Percentiles rank a stretch among this genome's conserved stretches.
These are phyloP conservation scores for Anabas testudineus DNA, from an alignment of 2,797 vertebrate species.

Conservation along the genomic window DNA sequence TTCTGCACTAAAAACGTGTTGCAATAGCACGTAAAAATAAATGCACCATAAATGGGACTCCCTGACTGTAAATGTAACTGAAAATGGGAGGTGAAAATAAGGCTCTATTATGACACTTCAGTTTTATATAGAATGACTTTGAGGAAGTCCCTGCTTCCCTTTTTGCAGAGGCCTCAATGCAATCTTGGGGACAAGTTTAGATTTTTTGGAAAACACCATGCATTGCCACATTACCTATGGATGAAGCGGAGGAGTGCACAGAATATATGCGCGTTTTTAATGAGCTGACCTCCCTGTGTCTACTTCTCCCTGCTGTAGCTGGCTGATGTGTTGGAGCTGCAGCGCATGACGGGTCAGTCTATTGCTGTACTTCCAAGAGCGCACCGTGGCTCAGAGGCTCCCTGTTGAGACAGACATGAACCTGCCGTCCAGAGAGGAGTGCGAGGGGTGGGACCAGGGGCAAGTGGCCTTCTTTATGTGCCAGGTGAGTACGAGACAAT, in stretches of 20 bases:
- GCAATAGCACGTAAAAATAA: neutral
- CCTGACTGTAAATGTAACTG: constrained; percentile 26
- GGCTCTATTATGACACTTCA: constrained; percentile 22
- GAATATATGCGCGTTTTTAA: constrained; percentile 35
- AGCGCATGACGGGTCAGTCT: constrained; percentile 52
- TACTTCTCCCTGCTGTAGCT: constrained; percentile 38
- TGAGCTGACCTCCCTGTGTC: constrained; percentile 57
- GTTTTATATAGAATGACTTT: constrained; percentile 32
- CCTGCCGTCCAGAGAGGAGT: constrained; percentile 87
- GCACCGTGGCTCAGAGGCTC: constrained; percentile 25
- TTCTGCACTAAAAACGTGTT: too few relatives aligned
- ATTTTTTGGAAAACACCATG: constrained; percentile 2
- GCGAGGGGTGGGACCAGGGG: constrained; percentile 84
- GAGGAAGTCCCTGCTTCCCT: constrained; percentile 73
- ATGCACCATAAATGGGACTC: constrained; percentile 12
- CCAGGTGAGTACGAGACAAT: constrained; percentile 81
- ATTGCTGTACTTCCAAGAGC: constrained; percentile 45
- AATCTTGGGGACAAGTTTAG: neutral
- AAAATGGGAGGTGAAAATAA: neutral
- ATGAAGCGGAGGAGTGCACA: constrained; percentile 13
- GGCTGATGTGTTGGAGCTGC: constrained; percentile 20
- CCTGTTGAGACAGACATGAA: constrained; percentile 79
- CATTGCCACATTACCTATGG: constrained; percentile 28
- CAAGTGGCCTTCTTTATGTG: constrained; percentile 85
- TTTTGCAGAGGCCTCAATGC: constrained; percentile 25